A percentile compares a stretch with the other conserved stretches of the same genome.
Evolutionary conservation across 2,797 vertebrate species (phyloP).

Genomic region (Philypnodon macrostomus): DNA sequence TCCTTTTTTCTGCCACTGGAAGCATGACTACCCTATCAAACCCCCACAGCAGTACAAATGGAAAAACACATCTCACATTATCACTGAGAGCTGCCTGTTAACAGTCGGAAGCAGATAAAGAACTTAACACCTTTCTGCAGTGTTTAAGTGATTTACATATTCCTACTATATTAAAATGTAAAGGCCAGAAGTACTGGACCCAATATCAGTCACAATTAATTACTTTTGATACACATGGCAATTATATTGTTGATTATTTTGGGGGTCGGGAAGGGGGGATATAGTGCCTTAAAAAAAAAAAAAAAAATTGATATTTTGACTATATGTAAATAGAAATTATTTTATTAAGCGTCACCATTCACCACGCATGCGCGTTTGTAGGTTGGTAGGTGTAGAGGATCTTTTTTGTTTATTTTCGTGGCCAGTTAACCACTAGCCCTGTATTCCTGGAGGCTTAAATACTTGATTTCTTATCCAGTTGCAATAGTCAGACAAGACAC

Average conservation of each 20-base stretch:
- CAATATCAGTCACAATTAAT: too few relatives aligned
- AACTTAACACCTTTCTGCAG: conserved; percentile 7
- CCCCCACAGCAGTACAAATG: conserved; percentile 56
- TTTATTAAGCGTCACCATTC: conserved; percentile 4
- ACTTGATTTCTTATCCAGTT: neutral
- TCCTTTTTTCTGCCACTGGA: conserved; percentile 59
- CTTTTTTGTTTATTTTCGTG: conserved; percentile 70
- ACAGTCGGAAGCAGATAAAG: conserved; percentile 65
- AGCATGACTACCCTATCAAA: conserved; percentile 58
- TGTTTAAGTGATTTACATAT: too few relatives aligned
- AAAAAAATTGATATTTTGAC: too few relatives aligned
- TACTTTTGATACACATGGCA: too few relatives aligned
- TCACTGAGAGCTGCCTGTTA: conserved; percentile 61
- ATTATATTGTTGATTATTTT: too few relatives aligned
- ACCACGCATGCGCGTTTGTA: conserved; percentile 36
- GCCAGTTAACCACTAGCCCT: conserved; percentile 22
- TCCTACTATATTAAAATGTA: too few relatives aligned
- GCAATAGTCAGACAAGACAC: neutral
- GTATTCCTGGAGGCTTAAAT: conserved; percentile 2
- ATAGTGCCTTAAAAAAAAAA: too few relatives aligned
- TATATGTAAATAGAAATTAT: too few relatives aligned
- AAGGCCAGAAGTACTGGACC: too few relatives aligned
- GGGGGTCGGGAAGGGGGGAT: too few relatives aligned
- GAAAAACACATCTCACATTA: conserved; percentile 67
- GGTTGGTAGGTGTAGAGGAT: conserved; percentile 47